phyloP scores from a whole-genome alignment of 2,113 vertebrate species.

The mouse (Mus musculus) region GRCm39 chr1:115637001-115637500 shows the following conservation, averaged over 20 bases:
- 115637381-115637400: neutral
- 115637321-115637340: neutral
- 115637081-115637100: neutral
- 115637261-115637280: neutral
- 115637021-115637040: neutral
- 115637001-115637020: neutral
- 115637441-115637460: neutral
- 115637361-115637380: neutral
- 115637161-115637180: too few species aligned
- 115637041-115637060: neutral
- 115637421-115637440: fast-evolving
- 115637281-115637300: neutral
- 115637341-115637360: neutral
- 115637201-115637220: neutral
- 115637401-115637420: neutral
- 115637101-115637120: neutral
- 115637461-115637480: neutral
- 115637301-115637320: neutral
- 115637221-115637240: neutral
- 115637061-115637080: neutral
- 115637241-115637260: neutral
- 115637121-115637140: neutral
- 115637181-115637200: neutral
- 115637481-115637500: neutral
- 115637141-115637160: neutral